Conservation (phyloP, 2,113 vertebrate genomes). For the Apteryx mantelli region DNA sequence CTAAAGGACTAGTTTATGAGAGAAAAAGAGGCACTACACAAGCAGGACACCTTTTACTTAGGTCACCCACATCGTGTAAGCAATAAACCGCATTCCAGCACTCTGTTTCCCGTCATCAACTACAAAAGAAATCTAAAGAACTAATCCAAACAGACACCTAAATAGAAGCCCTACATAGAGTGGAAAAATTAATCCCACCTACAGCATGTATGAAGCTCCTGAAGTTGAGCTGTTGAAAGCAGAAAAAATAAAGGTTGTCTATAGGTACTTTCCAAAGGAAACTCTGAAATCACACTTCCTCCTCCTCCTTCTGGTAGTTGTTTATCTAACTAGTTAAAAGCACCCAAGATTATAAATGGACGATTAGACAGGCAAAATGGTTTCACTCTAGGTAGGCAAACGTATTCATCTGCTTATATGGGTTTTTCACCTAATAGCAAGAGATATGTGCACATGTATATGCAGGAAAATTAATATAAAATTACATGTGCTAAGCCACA, state of each 20-base stretch:
- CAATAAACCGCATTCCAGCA: not conserved
- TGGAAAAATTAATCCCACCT: not conserved
- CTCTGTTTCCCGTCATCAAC: not conserved
- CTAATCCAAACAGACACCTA: not conserved
- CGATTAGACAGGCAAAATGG: not conserved
- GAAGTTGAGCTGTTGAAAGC: not conserved
- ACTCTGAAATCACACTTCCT: not conserved
- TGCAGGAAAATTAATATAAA: accelerated
- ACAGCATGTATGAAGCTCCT: accelerated
- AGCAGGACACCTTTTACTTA: not conserved
- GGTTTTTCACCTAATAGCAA: accelerated
- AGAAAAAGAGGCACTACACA: not conserved
- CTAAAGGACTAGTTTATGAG: accelerated
- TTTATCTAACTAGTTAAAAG: not conserved
- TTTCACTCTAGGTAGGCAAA: not conserved
- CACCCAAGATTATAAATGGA: not conserved
- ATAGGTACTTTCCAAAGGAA: slow-evolving; percentile 38
- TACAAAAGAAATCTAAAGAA: accelerated
- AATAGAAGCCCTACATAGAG: not conserved
- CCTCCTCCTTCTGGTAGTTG: not conserved
- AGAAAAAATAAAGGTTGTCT: not conserved
- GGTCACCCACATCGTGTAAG: accelerated
- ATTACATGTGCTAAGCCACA: accelerated
- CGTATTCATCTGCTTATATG: accelerated
- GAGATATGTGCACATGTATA: too few species aligned